Evolutionary conservation across 2,888 invertebrate genomes (phyloP).

Genomic region (Macrophya annulata): DNA sequence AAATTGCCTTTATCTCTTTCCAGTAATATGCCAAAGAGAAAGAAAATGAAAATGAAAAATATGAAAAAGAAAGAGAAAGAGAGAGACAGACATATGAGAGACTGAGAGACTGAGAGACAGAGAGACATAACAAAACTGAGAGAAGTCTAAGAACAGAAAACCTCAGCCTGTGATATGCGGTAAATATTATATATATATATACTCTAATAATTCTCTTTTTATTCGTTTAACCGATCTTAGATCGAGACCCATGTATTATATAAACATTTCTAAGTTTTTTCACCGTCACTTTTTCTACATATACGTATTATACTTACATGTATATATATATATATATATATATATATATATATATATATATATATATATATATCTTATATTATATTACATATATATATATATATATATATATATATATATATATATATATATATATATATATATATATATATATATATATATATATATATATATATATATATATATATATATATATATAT

Average conservation of each 20-base stretch:
- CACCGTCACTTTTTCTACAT: constrained; percentile 37
- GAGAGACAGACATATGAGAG: constrained; percentile 41
- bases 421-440: background rate
- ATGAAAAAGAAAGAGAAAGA: constrained; percentile 41
- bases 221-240: constrained; percentile 42
- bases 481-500: background rate
- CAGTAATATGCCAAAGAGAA: constrained; percentile 57
- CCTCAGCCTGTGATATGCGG: constrained; percentile 31
- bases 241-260: background rate
- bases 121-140: constrained; percentile 36
- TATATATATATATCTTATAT: constrained; percentile 11
- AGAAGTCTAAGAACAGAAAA: constrained; percentile 52
- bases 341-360: background rate
- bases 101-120: constrained; percentile 51
- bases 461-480: background rate
- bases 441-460: constrained; percentile 15
- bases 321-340: background rate
- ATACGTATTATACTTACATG: constrained; percentile 17
- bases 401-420: background rate
- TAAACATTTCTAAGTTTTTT: constrained; percentile 27
- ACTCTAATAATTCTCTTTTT: constrained; percentile 49
- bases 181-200: constrained; percentile 59
- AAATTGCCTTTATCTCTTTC: constrained; percentile 61
- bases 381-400: background rate
- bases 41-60: constrained; percentile 38